Evolutionary conservation across 2,113 vertebrate species (phyloP).

Genomic region (Crotophaga sulcirostris): DNA sequence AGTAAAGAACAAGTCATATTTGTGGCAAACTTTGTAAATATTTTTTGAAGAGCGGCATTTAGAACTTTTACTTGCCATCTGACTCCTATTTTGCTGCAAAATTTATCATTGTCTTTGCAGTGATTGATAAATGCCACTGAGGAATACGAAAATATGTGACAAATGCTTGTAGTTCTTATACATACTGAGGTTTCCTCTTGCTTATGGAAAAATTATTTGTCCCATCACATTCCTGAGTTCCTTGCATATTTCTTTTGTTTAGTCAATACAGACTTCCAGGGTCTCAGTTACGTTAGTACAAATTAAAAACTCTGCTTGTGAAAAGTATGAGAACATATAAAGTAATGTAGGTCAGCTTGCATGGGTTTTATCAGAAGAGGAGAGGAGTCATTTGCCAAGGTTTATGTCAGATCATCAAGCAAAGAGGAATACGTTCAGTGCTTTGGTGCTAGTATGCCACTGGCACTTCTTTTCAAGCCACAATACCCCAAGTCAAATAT

Average conservation of each 20-base stretch:
- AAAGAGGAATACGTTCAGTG: neutral
- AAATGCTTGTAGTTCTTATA: neutral
- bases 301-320: neutral
- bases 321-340: neutral
- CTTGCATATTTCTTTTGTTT: neutral
- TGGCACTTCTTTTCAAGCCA: neutral
- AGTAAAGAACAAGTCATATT: neutral
- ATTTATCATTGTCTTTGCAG: neutral
- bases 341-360: neutral
- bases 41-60: neutral
- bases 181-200: neutral
- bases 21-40: neutral
- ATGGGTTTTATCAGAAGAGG: neutral
- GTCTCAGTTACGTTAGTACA: neutral
- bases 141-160: neutral
- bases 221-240: neutral
- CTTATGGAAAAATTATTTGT: neutral
- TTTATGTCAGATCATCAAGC: neutral
- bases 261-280: neutral
- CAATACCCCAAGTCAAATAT: neutral
- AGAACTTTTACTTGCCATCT: neutral
- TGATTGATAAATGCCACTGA: neutral
- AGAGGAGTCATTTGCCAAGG: neutral
- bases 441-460: neutral
- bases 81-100: neutral